phyloP scores from a whole-genome alignment of 2,888 invertebrate species.

The Ophion ellenae region DNA sequence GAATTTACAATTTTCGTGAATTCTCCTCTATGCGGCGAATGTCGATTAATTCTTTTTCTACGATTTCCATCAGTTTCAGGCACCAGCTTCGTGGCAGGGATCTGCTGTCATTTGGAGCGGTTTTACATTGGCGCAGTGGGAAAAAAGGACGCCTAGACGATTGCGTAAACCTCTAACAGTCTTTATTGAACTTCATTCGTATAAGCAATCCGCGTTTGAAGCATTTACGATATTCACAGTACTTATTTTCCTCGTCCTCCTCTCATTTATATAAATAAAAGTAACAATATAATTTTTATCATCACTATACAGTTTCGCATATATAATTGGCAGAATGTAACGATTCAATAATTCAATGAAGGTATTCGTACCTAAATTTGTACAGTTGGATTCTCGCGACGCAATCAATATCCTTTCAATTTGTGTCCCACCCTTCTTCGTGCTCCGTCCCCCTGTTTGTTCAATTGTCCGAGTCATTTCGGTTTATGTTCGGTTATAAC shows the following conservation, averaged over 20 bases:
- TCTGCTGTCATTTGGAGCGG: not conserved
- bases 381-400: conserved; percentile 77
- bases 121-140: not conserved
- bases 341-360: conserved; percentile 75
- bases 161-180: conserved; percentile 81
- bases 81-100: too few relatives aligned
- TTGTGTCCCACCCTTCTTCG: conserved; percentile 14
- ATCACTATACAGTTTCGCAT: conserved; percentile 78
- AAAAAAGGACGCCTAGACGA: conserved; percentile 25
- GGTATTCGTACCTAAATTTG: conserved; percentile 77
- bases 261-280: conserved; percentile 78
- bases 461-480: conserved; percentile 10
- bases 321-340: conserved; percentile 79
- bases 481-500: conserved; percentile 2
- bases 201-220: conserved; percentile 71
- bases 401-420: conserved; percentile 8
- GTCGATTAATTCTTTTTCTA: too few relatives aligned
- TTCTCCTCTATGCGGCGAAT: too few relatives aligned
- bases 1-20: too few relatives aligned
- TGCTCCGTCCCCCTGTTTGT: conserved; percentile 31
- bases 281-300: conserved; percentile 79
- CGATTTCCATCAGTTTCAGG: too few relatives aligned
- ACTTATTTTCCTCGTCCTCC: conserved; percentile 71
- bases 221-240: conserved; percentile 72
- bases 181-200: conserved; percentile 81